Evolutionary conservation across 2,797 vertebrate genomes (phyloP).

Genomic region (Rhynchonycteris naso): DNA sequence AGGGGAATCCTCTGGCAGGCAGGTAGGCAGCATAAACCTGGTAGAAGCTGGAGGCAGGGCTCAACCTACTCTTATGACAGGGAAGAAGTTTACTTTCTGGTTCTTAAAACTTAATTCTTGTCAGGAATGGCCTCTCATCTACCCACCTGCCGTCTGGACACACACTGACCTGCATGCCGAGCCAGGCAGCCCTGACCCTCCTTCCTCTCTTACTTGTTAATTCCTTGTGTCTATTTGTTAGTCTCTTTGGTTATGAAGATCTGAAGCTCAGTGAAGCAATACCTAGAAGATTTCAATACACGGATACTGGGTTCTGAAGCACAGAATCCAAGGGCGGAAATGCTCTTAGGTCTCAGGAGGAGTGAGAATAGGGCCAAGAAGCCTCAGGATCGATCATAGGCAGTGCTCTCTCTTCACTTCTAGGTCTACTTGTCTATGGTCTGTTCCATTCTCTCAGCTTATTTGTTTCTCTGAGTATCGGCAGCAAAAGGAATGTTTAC

Average conservation of each 20-base stretch:
- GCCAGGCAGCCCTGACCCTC: background rate
- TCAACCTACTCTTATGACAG: background rate
- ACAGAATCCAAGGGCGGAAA: background rate
- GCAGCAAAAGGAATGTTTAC: background rate
- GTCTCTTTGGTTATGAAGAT: slow-evolving; percentile 16
- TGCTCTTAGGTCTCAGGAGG: background rate
- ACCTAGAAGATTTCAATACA: background rate
- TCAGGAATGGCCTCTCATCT: background rate
- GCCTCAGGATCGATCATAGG: background rate
- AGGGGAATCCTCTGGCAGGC: background rate
- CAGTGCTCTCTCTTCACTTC: background rate
- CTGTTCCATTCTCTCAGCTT: background rate
- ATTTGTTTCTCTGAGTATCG: slow-evolving; percentile 16
- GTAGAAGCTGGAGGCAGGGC: background rate
- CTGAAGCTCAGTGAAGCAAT: background rate
- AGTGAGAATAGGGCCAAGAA: background rate
- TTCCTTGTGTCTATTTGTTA: background rate
- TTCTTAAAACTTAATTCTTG: background rate
- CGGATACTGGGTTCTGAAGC: background rate
- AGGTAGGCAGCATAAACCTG: background rate
- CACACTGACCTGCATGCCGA: background rate
- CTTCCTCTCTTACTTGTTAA: background rate
- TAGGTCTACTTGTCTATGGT: background rate
- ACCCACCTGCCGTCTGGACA: background rate
- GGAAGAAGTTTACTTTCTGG: background rate